Base-by-base conservation (phyloP, 2,888 invertebrate species). In the Tanaodytes sp. region DNA sequence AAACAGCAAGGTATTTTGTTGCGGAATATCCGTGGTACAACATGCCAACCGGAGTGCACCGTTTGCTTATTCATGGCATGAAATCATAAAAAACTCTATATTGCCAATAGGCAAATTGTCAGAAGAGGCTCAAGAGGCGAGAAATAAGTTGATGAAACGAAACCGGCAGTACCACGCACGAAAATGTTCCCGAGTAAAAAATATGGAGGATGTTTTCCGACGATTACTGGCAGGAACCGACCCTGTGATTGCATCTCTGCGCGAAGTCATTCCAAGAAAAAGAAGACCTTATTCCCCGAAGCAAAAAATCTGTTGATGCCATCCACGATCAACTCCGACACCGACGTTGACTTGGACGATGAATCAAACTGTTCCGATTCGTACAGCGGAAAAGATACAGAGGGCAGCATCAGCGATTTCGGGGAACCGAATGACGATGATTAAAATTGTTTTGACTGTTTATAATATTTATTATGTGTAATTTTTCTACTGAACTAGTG, bases 131-230 rank as follows among this genome's bases (percentile, higher is more conserved):
- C 48, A 59, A n/a, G 52, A 62, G 20, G 20, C 39, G 15, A 67
- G 39, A 16, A 51, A 52, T 65, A 75, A 64, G 48, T 51, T 20
- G 23, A 68, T 30, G 19, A 69, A 36, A 64, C 27, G n/a, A 45
- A 48, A 40, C 14, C 48, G 42, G 2, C 16, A 51, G n/a, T 30
- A 30, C 9, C 6, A 14, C 11, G 20, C 61, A 12, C 61, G 43
- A 33, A 43, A 49, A 12, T 42, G 33, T 46, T 54, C 39, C 19
- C 45, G 45, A 14, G 52, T 46, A 1, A 45, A 39, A 54, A 54
- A 43, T 16, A 54, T 54, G 62, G 62, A 62, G 30, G 46, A 54
- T 45, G 39, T 61, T 18, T 52, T 61, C 39, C 36, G 45, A n/a
- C 43, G 52, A n/a, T 6, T 61, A 2, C n/a, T 62, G 40, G 54